phyloP scores from a whole-genome alignment of 2,888 invertebrate species.

The Drosophila aldrichi region DNA sequence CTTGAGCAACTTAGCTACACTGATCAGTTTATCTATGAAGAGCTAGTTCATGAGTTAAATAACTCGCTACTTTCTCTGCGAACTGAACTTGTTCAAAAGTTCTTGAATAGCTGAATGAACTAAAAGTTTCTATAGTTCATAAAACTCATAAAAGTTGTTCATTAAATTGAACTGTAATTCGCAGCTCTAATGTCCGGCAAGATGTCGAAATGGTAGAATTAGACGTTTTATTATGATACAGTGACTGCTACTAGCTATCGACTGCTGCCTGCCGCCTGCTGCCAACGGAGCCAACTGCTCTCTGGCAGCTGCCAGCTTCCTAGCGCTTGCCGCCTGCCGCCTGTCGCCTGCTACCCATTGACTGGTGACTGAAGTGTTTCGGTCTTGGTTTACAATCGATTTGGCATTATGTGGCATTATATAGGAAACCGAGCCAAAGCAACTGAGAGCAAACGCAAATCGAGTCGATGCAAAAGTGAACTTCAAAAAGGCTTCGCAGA shows the following conservation, averaged over 20 bases:
- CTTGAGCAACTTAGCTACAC: too few relatives aligned
- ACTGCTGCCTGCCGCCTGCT: not conserved
- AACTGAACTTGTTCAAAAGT: conserved; percentile 1
- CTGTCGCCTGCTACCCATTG: not conserved
- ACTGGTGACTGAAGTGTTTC: conserved; percentile 15
- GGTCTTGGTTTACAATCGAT: conserved; percentile 74
- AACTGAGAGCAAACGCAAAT: conserved; percentile 44
- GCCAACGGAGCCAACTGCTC: not conserved
- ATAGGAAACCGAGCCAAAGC: conserved; percentile 54
- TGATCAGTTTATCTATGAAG: too few relatives aligned
- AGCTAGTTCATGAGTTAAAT: not conserved
- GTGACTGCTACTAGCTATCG: conserved; percentile 14
- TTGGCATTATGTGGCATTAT: conserved; percentile 82
- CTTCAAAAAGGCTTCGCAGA: conserved; percentile 58
- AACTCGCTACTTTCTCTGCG: not conserved
- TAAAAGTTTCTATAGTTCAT: conserved; percentile 1
- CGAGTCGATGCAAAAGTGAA: conserved; percentile 67
- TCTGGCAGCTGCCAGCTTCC: not conserved
- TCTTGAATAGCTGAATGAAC: not conserved
- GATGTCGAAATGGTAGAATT: conserved; percentile 67
- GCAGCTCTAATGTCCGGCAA: conserved; percentile 28
- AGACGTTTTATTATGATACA: conserved; percentile 78
- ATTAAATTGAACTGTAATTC: conserved; percentile 4
- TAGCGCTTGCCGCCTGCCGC: not conserved
- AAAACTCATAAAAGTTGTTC: not conserved